Percentiles rank a stretch among this genome's conserved stretches.
These are phyloP conservation scores for Pseudomyrmex sp. DNA, from an alignment of 1,140 invertebrate species.

Conservation along the genomic window DNA sequence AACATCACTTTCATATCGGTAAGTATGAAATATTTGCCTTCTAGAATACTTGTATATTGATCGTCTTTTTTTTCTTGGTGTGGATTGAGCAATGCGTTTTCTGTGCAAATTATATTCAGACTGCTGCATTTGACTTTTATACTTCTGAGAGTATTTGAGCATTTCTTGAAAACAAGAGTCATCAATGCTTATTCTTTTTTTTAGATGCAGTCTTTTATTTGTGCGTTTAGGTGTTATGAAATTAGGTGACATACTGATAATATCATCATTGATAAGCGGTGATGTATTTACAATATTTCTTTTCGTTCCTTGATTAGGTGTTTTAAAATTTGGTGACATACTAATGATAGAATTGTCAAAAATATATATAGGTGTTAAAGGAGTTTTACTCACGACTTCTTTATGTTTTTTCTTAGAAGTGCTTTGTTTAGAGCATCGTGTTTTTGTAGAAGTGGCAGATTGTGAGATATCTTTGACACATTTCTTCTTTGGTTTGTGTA, in stretches of 20 bases:
- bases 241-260: conserved; percentile 65
- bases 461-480: conserved; percentile 18
- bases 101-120: conserved; percentile 29
- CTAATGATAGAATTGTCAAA: conserved; percentile 71
- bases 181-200: neutral
- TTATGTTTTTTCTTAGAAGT: conserved; percentile 21
- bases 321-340: conserved; percentile 75
- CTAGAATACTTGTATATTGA: conserved; percentile 25
- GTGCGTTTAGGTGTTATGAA: neutral
- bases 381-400: neutral
- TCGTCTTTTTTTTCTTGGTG: conserved; percentile 64
- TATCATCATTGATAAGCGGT: conserved; percentile 21
- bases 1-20: conserved; percentile 20
- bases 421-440: conserved; percentile 36
- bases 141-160: neutral
- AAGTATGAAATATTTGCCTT: conserved; percentile 7
- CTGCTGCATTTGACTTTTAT: conserved; percentile 20
- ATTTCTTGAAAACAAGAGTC: conserved; percentile 27
- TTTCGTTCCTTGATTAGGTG: conserved; percentile 25
- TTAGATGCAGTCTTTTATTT: conserved; percentile 4
- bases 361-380: neutral
- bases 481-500: conserved; percentile 31
- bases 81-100: conserved; percentile 61
- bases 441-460: neutral
- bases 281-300: conserved; percentile 28